These are phyloP conservation scores for Ceratina japonica DNA, from an alignment of 1,140 invertebrate species.

Conservation along the genomic window DNA sequence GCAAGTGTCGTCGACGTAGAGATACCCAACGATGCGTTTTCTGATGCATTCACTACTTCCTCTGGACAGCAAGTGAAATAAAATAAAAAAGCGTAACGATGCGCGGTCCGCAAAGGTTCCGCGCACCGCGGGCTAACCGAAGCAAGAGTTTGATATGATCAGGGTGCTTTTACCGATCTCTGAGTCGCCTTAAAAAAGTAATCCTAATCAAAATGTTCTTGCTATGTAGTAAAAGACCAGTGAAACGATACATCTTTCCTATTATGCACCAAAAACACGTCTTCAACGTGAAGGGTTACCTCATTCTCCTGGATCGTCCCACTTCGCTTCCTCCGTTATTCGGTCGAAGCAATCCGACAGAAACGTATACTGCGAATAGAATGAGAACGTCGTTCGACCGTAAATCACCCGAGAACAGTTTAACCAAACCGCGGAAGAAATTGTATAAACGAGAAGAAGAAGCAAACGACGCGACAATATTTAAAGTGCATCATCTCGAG, in stretches of 20 bases:
- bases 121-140: slow-evolving; percentile 9
- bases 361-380: slow-evolving; percentile 90
- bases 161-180: background rate
- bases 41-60: background rate
- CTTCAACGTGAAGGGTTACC: slow-evolving; percentile 64
- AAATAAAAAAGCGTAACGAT: background rate
- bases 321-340: slow-evolving; percentile 93
- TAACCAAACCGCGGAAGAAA: background rate
- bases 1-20: background rate
- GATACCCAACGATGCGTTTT: background rate
- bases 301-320: slow-evolving; percentile 88
- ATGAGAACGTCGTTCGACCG: background rate
- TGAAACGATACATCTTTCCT: slow-evolving; percentile 23
- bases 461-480: background rate
- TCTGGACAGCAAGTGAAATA: background rate
- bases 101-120: background rate
- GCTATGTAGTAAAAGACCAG: slow-evolving; percentile 22
- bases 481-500: background rate
- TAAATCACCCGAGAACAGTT: background rate
- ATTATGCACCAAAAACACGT: slow-evolving; percentile 39
- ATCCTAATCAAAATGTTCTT: slow-evolving; percentile 38
- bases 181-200: slow-evolving; percentile 25
- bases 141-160: slow-evolving; percentile 38
- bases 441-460: slow-evolving; percentile 17
- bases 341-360: slow-evolving; percentile 96